Evolutionary conservation across 2,888 invertebrate genomes (phyloP), one percentile per base, ranked within the genome.

Genomic region (Lepidocyrtinus sp.): DNA sequence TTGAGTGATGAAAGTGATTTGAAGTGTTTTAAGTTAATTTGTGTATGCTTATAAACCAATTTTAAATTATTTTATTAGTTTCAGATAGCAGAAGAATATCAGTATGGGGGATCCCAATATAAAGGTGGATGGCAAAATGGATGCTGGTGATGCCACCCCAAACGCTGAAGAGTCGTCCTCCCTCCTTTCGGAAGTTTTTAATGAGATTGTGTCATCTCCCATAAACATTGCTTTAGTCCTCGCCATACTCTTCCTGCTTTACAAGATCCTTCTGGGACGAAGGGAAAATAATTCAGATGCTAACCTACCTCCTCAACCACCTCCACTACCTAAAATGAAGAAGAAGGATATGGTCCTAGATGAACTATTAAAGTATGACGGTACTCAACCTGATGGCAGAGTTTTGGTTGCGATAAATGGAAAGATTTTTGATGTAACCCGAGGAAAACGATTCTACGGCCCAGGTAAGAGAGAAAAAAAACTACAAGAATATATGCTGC

Each of bases 391-490:
- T 27, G 97, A 97, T 88, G 96, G 96, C 25, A 91, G 98, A 85
- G 94, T 98, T 82, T 90, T 98, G 84, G 92, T 99, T 61, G 98
- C 96, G 7, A 95, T 98, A 71, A 97, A 98, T 89, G 96, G 97
- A 25, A 96, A 93, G 90, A 94, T 99, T 70, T 99, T 96, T 90
- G 98, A 99, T 90, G 97, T 94, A 85, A 97, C 98, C 59, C 93
- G 92, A 88, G 97, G 96, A 80, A 94, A 94, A 88, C 91, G 93
- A 84, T 97, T 96, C 89, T 98, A 98, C 90, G 98, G 98, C 22
- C 97, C 97, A 90, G 97, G 98, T 97, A 90, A 89, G 88, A 87
- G 17, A 9, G 21, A 19, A 2, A 7, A 70, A 55, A 9, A 22
- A 12, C 55, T 22, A 22, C 24, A 21, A n/a, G 19, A 61, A 61